These are phyloP conservation scores for Pristionchus arcanus DNA, from an alignment of 2,888 invertebrate species.

Conservation along the genomic window DNA sequence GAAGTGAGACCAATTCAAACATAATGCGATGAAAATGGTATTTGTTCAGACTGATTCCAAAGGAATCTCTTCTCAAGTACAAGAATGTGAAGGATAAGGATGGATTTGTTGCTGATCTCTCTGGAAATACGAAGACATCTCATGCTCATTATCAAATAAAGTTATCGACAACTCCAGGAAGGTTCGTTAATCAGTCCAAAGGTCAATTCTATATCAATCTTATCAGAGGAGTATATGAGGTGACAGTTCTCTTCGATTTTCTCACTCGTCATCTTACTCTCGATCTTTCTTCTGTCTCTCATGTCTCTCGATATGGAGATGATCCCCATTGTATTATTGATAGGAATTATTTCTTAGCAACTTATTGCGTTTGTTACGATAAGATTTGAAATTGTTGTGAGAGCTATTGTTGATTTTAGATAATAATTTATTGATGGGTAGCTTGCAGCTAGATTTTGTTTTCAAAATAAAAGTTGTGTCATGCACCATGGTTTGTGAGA, in stretches of 20 bases:
- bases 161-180: background rate
- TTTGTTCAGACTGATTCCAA: constrained; percentile 35
- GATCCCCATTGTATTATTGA: constrained; percentile 89
- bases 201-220: background rate
- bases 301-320: constrained; percentile 89
- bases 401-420: background rate
- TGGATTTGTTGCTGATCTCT: constrained; percentile 58
- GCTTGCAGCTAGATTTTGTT: no score
- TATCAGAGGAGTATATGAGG: constrained; percentile 51
- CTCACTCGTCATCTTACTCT: constrained; percentile 82
- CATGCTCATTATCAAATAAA: constrained; percentile 40
- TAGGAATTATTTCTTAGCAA: constrained; percentile 77
- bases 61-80: constrained; percentile 19
- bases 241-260: constrained; percentile 40
- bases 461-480: background rate
- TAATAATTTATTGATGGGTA: background rate
- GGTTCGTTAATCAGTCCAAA: background rate
- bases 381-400: constrained; percentile 50
- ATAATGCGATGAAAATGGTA: background rate
- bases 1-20: background rate
- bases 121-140: constrained; percentile 31
- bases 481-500: background rate
- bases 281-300: constrained; percentile 86
- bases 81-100: constrained; percentile 58
- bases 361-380: constrained; percentile 78